These are phyloP conservation scores for Saimiri boliviensis DNA, from an alignment of 2,113 vertebrate genomes.

Conservation along the genomic window DNA sequence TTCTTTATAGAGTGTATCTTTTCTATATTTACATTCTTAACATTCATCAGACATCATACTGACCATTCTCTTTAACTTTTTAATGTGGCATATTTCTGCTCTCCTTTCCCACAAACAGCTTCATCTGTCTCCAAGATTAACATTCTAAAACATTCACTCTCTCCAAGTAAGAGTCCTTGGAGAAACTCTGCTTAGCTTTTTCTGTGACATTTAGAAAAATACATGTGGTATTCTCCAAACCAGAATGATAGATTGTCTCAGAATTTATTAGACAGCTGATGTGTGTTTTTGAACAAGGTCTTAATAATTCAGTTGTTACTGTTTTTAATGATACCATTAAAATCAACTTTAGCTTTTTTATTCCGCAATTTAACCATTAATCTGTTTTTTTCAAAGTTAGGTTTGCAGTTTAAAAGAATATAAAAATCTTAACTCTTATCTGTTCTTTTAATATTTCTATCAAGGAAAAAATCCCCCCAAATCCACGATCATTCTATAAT, in stretches of 20 bases:
- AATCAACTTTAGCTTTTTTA: neutral
- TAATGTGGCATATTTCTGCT: constrained; percentile 29
- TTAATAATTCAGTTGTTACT: constrained; percentile 14
- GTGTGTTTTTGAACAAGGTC: constrained; percentile 10
- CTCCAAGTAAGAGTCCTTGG: neutral
- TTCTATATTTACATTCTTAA: neutral
- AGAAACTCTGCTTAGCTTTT: constrained; percentile 35
- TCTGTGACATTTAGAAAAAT: constrained; percentile 63
- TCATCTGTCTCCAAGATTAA: neutral
- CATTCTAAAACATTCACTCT: neutral
- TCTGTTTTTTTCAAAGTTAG: constrained; percentile 37
- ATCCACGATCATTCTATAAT: neutral
- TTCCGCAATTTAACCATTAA: constrained; percentile 37
- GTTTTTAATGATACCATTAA: constrained; percentile 38
- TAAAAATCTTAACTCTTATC: constrained; percentile 16
- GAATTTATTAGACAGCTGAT: constrained; percentile 44
- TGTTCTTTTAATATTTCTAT: neutral
- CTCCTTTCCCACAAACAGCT: neutral
- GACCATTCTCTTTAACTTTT: constrained; percentile 29
- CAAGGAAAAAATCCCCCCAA: neutral
- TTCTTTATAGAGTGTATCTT: neutral
- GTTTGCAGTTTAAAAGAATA: constrained; percentile 34
- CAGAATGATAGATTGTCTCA: constrained; percentile 46
- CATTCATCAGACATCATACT: neutral
- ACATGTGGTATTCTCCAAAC: constrained; percentile 48